A percentile compares a stretch with the other conserved stretches of the same genome.
Evolutionary conservation across 2,797 vertebrate species (phyloP).

Genomic region (Scolopax bukidnonensis): DNA sequence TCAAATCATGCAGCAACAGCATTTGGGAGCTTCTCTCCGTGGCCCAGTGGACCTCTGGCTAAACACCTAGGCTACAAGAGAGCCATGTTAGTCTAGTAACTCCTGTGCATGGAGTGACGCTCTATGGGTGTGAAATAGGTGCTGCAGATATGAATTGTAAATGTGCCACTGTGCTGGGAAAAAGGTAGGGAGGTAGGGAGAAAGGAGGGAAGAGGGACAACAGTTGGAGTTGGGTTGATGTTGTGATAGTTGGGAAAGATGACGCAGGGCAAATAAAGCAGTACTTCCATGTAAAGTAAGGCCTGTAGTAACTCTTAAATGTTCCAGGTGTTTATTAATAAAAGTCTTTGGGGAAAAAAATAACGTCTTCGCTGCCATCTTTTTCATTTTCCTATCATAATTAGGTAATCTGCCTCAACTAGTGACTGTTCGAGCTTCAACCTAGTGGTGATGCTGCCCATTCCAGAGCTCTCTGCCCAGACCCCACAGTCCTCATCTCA

Average conservation of each 20-base stretch:
- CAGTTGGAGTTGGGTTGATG: neutral
- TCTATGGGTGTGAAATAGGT: neutral
- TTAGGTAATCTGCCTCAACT: neutral
- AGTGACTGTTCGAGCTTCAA: neutral
- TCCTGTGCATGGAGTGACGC: neutral
- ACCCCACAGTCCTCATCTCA: rapidly evolving
- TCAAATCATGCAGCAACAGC: neutral
- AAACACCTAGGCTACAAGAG: neutral
- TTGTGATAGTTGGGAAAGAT: neutral
- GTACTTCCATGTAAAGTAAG: neutral
- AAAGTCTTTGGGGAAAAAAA: conserved; percentile 43
- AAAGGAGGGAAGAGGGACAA: neutral
- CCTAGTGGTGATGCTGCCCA: neutral
- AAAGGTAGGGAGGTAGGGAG: neutral
- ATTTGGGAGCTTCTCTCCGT: neutral
- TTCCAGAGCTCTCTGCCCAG: neutral
- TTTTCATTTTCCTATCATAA: neutral
- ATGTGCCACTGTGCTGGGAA: neutral
- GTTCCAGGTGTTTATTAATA: conserved; percentile 71
- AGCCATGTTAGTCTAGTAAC: neutral
- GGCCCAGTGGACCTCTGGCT: neutral
- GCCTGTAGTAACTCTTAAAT: conserved; percentile 12
- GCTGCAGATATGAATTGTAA: neutral
- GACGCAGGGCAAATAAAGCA: neutral
- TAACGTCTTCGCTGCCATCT: neutral